Percentiles rank a stretch among this genome's conserved stretches.
phyloP scores from a whole-genome alignment of 2,797 vertebrate genomes.

The Alfaro cultratus region DNA sequence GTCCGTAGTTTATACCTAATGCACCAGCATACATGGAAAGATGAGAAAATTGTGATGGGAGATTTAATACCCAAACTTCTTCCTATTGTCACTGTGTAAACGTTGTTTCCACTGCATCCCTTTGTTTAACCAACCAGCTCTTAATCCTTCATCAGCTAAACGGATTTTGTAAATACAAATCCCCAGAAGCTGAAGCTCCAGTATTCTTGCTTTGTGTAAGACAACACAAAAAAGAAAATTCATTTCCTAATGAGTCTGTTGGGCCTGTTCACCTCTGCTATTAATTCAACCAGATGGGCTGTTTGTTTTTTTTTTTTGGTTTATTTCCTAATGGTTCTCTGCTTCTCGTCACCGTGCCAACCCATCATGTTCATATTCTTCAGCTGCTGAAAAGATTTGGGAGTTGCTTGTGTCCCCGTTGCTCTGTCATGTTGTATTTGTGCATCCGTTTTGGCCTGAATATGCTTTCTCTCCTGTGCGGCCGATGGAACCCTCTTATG shows the following conservation, averaged over 20 bases:
- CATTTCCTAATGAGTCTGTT: conserved; percentile 49
- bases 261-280: conserved; percentile 45
- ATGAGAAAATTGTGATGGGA: not conserved
- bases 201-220: conserved; percentile 55
- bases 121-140: conserved; percentile 38
- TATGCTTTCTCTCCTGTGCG: conserved; percentile 64
- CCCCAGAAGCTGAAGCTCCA: conserved; percentile 40
- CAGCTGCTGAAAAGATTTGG: conserved; percentile 70
- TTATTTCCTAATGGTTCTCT: conserved; percentile 58
- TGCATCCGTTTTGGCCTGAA: conserved; percentile 61
- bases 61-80: conserved; percentile 23
- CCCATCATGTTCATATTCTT: conserved; percentile 60
- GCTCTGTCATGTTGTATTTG: conserved; percentile 74
- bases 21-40: not conserved
- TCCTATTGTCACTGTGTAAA: conserved; percentile 25
- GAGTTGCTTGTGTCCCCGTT: conserved; percentile 64
- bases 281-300: conserved; percentile 75
- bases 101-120: conserved; percentile 9
- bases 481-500: conserved; percentile 68
- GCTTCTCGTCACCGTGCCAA: conserved; percentile 59
- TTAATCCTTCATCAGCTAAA: conserved; percentile 58
- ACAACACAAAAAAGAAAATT: conserved; percentile 45
- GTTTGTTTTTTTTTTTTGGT: conserved; percentile 19
- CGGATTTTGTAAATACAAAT: conserved; percentile 52
- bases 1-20: not conserved